These are phyloP conservation scores for Leucozona laternaria DNA, from an alignment of 2,888 invertebrate species.

Conservation along the genomic window DNA sequence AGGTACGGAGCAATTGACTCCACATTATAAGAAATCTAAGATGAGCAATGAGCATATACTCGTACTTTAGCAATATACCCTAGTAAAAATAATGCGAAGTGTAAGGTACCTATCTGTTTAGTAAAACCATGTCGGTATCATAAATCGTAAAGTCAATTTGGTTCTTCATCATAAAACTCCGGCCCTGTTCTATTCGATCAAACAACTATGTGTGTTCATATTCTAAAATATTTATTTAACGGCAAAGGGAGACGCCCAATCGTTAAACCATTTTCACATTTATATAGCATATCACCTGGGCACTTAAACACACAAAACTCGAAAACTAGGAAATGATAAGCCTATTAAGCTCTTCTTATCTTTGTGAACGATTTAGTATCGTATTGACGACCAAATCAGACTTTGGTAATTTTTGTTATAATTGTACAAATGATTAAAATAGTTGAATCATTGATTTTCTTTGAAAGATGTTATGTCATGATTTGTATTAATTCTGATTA, in stretches of 20 bases:
- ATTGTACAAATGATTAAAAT: background rate
- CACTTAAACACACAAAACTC: slow-evolving; percentile 8
- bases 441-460: slow-evolving; percentile 26
- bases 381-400: slow-evolving; percentile 49
- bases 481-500: background rate
- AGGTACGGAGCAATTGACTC: no score
- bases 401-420: slow-evolving; percentile 28
- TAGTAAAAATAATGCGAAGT: no score
- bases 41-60: no score
- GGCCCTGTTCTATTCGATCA: background rate
- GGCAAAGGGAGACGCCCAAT: slow-evolving; percentile 9
- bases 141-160: background rate
- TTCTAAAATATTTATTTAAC: background rate
- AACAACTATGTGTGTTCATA: no score
- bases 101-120: no score
- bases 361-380: background rate
- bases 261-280: slow-evolving; percentile 1
- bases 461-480: background rate
- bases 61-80: no score
- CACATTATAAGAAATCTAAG: no score
- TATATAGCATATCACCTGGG: slow-evolving; percentile 4
- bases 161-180: background rate
- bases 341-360: slow-evolving; percentile 35
- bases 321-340: slow-evolving; percentile 25
- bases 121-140: no score